A percentile compares a stretch with the other conserved stretches of the same genome.
Conservation (phyloP, 2,797 vertebrate species). For the Enteromius radiatus region DNA sequence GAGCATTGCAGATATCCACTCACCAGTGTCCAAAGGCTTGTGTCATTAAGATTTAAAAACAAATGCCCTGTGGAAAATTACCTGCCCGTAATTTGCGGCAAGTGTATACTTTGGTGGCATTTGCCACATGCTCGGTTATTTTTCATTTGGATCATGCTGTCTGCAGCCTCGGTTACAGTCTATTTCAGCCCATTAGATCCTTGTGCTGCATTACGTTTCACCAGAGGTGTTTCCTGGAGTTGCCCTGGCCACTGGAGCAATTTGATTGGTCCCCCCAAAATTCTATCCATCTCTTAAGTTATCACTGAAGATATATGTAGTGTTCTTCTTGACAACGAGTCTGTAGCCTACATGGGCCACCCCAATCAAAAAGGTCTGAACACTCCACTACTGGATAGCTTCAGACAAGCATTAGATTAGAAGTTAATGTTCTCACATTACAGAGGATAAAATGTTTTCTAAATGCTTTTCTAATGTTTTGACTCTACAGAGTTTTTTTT, state of each 20-base stretch:
- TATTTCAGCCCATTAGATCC: constrained; percentile 24
- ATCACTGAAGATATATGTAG: not conserved
- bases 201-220: constrained; percentile 30
- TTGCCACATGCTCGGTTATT: constrained; percentile 42
- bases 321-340: not conserved
- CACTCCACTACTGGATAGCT: not conserved
- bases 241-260: not conserved
- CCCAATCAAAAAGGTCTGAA: not conserved
- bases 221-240: not conserved
- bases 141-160: constrained; percentile 46
- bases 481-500: constrained; percentile 3
- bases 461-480: constrained; percentile 13
- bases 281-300: not conserved
- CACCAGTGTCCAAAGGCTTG: constrained; percentile 72
- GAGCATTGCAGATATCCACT: constrained; percentile 59
- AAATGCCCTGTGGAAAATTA: constrained; percentile 35
- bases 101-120: constrained; percentile 38
- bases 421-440: constrained; percentile 1
- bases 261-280: not conserved
- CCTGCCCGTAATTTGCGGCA: constrained; percentile 54
- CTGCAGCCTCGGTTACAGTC: constrained; percentile 21
- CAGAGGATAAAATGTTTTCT: not conserved
- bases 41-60: constrained; percentile 75
- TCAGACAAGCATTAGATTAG: constrained; percentile 3
- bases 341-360: not conserved